Conservation (phyloP, 2,888 invertebrate species). For the Brachyopa scutellaris region DNA sequence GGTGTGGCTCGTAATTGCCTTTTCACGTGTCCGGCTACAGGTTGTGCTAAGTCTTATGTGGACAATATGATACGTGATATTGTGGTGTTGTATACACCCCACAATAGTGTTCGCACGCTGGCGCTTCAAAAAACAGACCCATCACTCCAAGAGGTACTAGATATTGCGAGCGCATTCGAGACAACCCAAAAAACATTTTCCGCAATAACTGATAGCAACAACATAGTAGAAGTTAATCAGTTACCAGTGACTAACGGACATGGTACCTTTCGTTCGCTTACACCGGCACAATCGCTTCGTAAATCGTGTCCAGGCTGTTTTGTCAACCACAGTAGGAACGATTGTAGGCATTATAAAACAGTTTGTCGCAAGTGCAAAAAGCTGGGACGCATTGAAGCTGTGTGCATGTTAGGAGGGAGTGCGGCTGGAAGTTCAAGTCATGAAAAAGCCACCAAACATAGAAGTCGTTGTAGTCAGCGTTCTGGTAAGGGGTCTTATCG, state of each 20-base stretch:
- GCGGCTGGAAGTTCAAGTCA: too few relatives aligned
- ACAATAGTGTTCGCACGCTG: conserved; percentile 1
- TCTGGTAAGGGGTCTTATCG: too few relatives aligned
- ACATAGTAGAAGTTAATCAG: conserved; percentile 16
- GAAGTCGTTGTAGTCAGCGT: too few relatives aligned
- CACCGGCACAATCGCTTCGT: background rate
- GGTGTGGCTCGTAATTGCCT: too few relatives aligned
- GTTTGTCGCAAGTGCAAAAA: conserved; percentile 12
- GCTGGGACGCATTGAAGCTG: conserved; percentile 7
- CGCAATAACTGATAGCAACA: background rate
- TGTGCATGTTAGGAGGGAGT: conserved; percentile 6
- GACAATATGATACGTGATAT: too few relatives aligned
- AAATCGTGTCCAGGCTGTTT: conserved; percentile 20
- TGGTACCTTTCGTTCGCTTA: background rate
- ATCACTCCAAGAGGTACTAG: conserved; percentile 7
- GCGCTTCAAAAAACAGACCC: background rate
- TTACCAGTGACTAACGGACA: background rate
- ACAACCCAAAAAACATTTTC: background rate
- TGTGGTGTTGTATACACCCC: too few relatives aligned
- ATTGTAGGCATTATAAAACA: conserved; percentile 11
- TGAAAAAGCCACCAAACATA: too few relatives aligned
- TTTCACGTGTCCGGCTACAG: too few relatives aligned
- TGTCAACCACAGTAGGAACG: background rate
- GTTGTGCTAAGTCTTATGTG: too few relatives aligned
- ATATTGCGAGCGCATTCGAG: background rate